Base-by-base conservation (phyloP, 2,797 vertebrate species). In the Vireo griseus region DNA sequence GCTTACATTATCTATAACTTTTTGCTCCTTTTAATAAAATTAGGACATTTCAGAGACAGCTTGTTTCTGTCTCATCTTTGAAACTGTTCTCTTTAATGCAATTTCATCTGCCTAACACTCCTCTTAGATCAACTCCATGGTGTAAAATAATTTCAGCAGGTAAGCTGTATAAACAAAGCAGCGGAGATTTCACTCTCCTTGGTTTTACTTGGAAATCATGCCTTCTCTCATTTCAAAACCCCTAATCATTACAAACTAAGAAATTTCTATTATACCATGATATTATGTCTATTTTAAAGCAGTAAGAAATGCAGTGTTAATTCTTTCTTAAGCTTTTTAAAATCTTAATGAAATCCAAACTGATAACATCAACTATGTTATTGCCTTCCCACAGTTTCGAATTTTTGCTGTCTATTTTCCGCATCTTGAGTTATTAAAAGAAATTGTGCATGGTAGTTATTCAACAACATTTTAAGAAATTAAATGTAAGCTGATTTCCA, bases 181-280 rank as follows among this genome's bases (percentile, higher is more conserved):
- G 26, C 42, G 85, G 16, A 52, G 21, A 69, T 57, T 50, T 54
- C n/a, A 45, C 13, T 35, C 18, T 54, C 29, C 19, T 52, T 22
- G 6, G 6, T 44, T 68, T 69, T 47, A n/a, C 5, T 24, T 0
- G 5, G 55, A 48, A 69, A 62, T 19, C 1, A 2, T 28, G 22
- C 5, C 31, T 21, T 12, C 31, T 63, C 25, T 54, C 8, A 5
- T 52, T 22, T 62, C 40, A 65, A 78, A 78, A 17, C 5, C 1
- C 11, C 22, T 37, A 17, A 69, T 52, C 16, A 31, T 20, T 25
- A 65, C 37, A 79, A 52, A 2, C 5, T 35, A 40, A 52, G 24
- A 77, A 54, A 47, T 88, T 35, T 69, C 24, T 39, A 44, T 33
- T 39, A 5, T 31, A 69, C 26, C n/a, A 50, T 5, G 7, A 20